Percentiles rank a stretch among this genome's conserved stretches.
These are phyloP conservation scores for Erpetoichthys calabaricus DNA, from an alignment of 2,797 vertebrate genomes.

Conservation along the genomic window DNA sequence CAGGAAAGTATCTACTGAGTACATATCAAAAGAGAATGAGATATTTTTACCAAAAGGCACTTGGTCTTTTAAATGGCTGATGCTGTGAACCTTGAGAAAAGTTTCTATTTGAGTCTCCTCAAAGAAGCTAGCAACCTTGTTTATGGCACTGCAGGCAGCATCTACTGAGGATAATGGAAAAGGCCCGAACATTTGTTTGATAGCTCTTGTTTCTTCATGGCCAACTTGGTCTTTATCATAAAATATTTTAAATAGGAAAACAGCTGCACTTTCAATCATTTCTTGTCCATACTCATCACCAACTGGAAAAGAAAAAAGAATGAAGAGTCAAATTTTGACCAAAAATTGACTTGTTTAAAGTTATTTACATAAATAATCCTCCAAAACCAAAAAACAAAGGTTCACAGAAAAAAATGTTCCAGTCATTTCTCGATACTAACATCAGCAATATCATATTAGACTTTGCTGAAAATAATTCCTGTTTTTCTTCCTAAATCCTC, in stretches of 20 bases:
- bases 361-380: too few species aligned
- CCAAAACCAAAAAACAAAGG: too few species aligned
- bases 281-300: constrained; percentile 74
- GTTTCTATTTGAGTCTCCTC: constrained; percentile 54
- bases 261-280: constrained; percentile 72
- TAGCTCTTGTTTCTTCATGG: constrained; percentile 69
- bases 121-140: constrained; percentile 54
- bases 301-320: constrained; percentile 53
- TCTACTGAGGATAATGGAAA: constrained; percentile 77
- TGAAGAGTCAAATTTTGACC: not conserved
- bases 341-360: not conserved
- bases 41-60: constrained; percentile 71
- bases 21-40: constrained; percentile 76
- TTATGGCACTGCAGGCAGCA: constrained; percentile 55
- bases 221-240: constrained; percentile 70
- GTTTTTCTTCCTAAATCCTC: too few species aligned
- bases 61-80: constrained; percentile 28
- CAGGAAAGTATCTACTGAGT: constrained; percentile 66
- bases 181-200: constrained; percentile 89
- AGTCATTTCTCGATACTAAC: too few species aligned
- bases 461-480: too few species aligned
- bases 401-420: too few species aligned
- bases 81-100: constrained; percentile 51
- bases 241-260: constrained; percentile 84
- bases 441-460: too few species aligned